Conservation (phyloP, 2,113 vertebrate genomes). For the Chrysemys picta region DNA sequence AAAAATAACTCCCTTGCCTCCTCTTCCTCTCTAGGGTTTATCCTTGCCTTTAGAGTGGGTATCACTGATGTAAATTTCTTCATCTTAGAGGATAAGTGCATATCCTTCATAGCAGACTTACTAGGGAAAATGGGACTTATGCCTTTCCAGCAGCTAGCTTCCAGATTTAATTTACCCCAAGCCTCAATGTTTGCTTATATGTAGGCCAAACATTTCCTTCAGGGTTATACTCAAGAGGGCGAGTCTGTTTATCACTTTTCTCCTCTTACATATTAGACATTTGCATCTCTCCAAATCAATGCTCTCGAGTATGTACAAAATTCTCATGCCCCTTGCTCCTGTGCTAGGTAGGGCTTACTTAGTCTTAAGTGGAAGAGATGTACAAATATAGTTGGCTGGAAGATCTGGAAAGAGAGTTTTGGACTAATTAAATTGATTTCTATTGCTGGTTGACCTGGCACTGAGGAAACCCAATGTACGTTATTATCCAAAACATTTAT, state of each 20-base stretch:
- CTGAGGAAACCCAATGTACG: background rate
- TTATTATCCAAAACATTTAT: background rate
- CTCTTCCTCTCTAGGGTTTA: constrained; percentile 45
- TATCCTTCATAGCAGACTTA: constrained; percentile 38
- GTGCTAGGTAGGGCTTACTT: background rate
- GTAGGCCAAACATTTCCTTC: constrained; percentile 57
- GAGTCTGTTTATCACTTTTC: constrained; percentile 57
- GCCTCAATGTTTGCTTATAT: constrained; percentile 43
- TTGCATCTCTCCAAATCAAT: constrained; percentile 37
- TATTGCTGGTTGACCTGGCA: background rate
- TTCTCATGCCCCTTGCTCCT: background rate
- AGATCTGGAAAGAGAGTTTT: constrained; percentile 18
- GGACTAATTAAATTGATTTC: constrained; percentile 21
- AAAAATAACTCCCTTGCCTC: constrained; percentile 54
- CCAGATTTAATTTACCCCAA: constrained; percentile 36
- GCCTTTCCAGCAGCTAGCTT: constrained; percentile 55
- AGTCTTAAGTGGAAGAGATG: background rate
- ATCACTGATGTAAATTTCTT: constrained; percentile 66
- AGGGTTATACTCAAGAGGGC: constrained; percentile 41
- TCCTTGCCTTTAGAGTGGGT: constrained; percentile 36
- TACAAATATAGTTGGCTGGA: background rate
- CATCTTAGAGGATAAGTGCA: constrained; percentile 56
- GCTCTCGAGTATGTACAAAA: constrained; percentile 24
- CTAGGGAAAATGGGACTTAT: constrained; percentile 32
- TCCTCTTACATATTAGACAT: constrained; percentile 30